A percentile compares a stretch with the other conserved stretches of the same genome.
These are phyloP conservation scores for Rotaria socialis DNA, from an alignment of 2,888 invertebrate genomes.

Conservation along the genomic window DNA sequence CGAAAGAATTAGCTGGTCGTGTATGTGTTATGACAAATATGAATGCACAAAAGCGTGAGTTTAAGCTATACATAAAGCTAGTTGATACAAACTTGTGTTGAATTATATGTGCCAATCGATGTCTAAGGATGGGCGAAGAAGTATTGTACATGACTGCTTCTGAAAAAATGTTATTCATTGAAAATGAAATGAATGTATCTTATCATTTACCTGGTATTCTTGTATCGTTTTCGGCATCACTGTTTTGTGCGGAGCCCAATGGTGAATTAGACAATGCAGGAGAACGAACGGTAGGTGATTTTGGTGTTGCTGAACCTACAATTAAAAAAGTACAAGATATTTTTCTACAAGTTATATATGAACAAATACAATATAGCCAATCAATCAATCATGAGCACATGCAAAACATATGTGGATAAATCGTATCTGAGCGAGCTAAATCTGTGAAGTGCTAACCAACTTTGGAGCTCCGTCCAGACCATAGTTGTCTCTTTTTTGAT, in stretches of 20 bases:
- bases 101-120: constrained; percentile 28
- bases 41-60: constrained; percentile 6
- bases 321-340: too few species aligned
- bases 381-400: background rate
- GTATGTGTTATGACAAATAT: background rate
- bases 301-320: constrained; percentile 26
- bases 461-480: background rate
- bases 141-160: background rate
- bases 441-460: background rate
- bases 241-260: background rate
- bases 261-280: background rate
- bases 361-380: background rate
- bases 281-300: constrained; percentile 25
- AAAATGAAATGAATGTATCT: background rate
- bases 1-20: background rate
- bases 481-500: background rate
- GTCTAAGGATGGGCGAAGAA: background rate
- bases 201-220: background rate
- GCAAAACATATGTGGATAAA: background rate
- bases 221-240: constrained; percentile 15
- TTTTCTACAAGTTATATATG: too few species aligned
- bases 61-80: background rate
- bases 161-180: background rate
- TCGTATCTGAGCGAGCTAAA: background rate
- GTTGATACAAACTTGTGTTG: constrained; percentile 21